Evolutionary conservation across 2,113 vertebrate genomes (phyloP), one percentile per base, ranked within the genome.

Genomic region (Menidia beryllina): DNA sequence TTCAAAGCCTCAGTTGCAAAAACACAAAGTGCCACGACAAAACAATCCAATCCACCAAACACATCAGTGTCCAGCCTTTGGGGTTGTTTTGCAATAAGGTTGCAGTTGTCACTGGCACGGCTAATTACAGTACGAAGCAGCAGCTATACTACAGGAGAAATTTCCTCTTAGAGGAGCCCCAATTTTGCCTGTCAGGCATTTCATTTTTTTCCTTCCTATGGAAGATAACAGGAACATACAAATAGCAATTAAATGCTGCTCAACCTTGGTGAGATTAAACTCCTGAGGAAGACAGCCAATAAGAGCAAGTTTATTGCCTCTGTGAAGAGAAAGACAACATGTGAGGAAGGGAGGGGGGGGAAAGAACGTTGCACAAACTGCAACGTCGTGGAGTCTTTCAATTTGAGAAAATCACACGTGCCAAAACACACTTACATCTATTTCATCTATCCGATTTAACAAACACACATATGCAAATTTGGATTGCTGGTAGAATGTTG

Each of bases 241-340:
- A 84, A 88, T 74, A 81, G 88, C 88, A 91, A 92, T 93, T 91
- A 91, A 92, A 92, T 74, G 85, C 84, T 77, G 82, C 85, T 89
- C 79, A 89, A 86, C 77, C 87, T 89, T 68, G 57, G 86, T 75
- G 63, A 90, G 89, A 90, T 89, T 88, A 86, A 79, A 69, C 73
- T 84, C 79, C 66, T 67, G 83, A 84, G 77, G 67, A 81, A 83
- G 82, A 77, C 85, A 84, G 65, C 70, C 79, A 72, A 83, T 84
- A 71, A 82, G 84, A 77, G 80, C 64, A 69, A 58, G 53, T 85
- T 75, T 80, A 90, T 83, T 84, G 80, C 60, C 65, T 75, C 39
- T 0, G 69, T 85, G 70, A 71, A 71, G 60, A 14, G 41, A 77
- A 62, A 81, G 74, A 73, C 60, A 77, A 60, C 56, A 60, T 30